Conservation (phyloP, 2,888 invertebrate species). For the Amiota communis region DNA sequence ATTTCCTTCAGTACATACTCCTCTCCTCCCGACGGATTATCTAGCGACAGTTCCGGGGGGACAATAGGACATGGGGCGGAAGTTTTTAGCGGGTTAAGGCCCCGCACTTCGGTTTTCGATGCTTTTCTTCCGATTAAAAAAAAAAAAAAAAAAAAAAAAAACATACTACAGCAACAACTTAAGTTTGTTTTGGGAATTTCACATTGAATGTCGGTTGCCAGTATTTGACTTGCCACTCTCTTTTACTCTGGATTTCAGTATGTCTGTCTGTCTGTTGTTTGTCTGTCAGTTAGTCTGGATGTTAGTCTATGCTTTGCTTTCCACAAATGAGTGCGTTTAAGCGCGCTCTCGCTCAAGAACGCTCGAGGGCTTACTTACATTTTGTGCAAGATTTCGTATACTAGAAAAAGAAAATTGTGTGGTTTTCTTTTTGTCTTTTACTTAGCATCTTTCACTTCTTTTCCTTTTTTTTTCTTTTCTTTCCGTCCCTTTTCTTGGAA, state of each 20-base stretch:
- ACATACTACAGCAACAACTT: neutral
- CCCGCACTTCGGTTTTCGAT: no score
- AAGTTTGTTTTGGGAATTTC: neutral
- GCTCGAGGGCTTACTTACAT: conserved; percentile 13
- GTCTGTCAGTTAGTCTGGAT: neutral
- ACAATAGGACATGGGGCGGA: no score
- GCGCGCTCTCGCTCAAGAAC: conserved; percentile 3
- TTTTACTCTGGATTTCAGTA: neutral
- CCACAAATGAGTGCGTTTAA: conserved; percentile 21
- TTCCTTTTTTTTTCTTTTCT: conserved; percentile 12
- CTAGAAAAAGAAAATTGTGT: neutral
- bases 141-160: no score
- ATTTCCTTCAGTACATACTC: neutral
- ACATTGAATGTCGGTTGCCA: no score
- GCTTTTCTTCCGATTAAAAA: no score
- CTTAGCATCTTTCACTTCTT: conserved; percentile 26
- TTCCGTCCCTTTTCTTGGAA: neutral
- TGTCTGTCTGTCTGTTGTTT: neutral
- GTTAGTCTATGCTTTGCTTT: neutral
- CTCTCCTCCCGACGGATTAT: no score
- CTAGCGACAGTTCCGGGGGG: no score
- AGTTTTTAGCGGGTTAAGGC: no score
- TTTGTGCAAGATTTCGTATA: neutral
- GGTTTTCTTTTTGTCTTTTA: conserved; percentile 14
- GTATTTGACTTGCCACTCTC: neutral